A percentile compares a stretch with the other conserved stretches of the same genome.
Evolutionary conservation across 2,797 vertebrate species (phyloP).

Genomic region (Chiloscyllium punctatum): DNA sequence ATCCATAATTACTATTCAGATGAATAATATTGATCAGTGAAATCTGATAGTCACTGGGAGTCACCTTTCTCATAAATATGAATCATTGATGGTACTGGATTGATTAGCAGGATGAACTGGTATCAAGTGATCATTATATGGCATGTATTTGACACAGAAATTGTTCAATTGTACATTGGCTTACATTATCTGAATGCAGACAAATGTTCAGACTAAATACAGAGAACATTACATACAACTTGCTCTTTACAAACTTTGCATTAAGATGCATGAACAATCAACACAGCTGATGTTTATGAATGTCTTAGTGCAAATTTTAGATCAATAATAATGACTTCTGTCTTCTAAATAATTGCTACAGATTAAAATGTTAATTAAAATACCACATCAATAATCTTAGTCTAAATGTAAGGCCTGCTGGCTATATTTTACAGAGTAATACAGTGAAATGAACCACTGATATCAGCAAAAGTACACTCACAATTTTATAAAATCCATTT

Average conservation of each 20-base stretch:
- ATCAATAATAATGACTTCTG: neutral
- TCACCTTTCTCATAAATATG: neutral
- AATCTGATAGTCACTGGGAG: neutral
- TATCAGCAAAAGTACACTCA: neutral
- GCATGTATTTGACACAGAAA: neutral
- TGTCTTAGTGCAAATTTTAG: slow-evolving; percentile 26
- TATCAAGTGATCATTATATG: neutral
- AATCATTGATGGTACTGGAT: neutral
- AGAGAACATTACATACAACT: neutral
- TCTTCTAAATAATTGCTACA: neutral
- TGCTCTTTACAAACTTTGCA: neutral
- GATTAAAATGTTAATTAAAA: neutral
- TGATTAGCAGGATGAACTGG: neutral
- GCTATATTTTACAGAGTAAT: slow-evolving; percentile 8
- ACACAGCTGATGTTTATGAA: neutral
- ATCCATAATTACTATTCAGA: neutral
- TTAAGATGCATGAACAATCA: neutral
- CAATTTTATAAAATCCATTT: neutral
- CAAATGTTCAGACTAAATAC: neutral
- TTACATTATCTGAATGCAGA: neutral
- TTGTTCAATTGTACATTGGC: neutral
- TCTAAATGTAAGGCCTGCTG: slow-evolving; percentile 3
- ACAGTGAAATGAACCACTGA: neutral
- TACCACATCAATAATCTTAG: neutral
- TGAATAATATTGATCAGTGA: neutral